A percentile compares a stretch with the other conserved stretches of the same genome.
phyloP scores from a whole-genome alignment of 2,797 vertebrate species.

The Xerus rutilus region DNA sequence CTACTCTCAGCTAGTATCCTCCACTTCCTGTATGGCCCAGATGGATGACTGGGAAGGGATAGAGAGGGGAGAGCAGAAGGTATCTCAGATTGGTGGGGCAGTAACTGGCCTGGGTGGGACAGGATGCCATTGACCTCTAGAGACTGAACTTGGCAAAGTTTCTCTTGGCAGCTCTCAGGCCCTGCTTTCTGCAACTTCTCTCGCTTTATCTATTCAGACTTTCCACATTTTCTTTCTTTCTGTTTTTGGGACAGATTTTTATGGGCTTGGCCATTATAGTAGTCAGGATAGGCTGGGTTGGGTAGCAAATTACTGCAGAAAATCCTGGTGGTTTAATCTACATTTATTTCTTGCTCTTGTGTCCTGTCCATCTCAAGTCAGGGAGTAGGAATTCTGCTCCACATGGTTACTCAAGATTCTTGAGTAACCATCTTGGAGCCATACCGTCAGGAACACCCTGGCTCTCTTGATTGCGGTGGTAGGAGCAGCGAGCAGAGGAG shows the following conservation, averaged over 20 bases:
- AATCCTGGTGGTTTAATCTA: neutral
- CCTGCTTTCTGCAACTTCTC: neutral
- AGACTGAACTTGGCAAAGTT: neutral
- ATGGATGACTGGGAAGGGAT: neutral
- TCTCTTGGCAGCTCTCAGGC: neutral
- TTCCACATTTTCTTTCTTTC: neutral
- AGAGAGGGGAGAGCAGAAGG: neutral
- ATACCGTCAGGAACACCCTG: accelerated
- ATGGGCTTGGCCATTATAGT: neutral
- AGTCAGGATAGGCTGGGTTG: neutral
- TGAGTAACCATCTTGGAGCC: neutral
- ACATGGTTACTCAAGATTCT: neutral
- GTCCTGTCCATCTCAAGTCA: neutral
- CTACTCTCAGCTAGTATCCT: accelerated
- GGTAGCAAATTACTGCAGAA: neutral
- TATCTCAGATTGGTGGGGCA: neutral
- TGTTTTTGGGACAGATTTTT: neutral
- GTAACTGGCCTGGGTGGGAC: neutral
- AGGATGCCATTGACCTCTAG: neutral
- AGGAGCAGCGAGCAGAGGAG: neutral
- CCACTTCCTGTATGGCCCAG: neutral
- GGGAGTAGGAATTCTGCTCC: neutral
- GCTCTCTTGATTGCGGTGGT: neutral
- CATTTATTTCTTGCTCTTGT: neutral
- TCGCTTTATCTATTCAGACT: neutral